A percentile compares a stretch with the other conserved stretches of the same genome.
Evolutionary conservation across 30 jellyfish, hydroid and myxozoan genomes (phyloP).

Genomic region (Morbakka virulenta): DNA sequence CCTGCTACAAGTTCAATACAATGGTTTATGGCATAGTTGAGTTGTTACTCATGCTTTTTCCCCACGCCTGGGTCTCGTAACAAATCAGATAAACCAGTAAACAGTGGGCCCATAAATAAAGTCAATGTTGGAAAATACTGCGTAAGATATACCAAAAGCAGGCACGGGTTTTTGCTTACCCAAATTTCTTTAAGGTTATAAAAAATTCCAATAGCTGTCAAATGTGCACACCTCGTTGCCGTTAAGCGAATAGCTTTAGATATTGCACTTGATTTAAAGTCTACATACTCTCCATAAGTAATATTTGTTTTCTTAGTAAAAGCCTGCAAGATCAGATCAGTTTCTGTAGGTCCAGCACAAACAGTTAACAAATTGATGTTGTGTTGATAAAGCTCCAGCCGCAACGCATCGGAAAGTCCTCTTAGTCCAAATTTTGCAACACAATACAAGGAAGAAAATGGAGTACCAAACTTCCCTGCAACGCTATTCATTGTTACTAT

Average conservation of each 20-base stretch:
- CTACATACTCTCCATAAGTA: background rate
- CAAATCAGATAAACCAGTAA: no score
- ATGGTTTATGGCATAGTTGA: no score
- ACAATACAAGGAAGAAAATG: slow-evolving; percentile 40
- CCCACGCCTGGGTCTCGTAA: no score
- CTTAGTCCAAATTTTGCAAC: slow-evolving; percentile 59
- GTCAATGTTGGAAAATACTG: slow-evolving; percentile 1
- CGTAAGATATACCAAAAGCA: background rate
- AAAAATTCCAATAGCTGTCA: background rate
- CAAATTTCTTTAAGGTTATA: background rate
- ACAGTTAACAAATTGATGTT: background rate
- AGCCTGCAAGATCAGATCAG: background rate
- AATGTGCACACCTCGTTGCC: background rate
- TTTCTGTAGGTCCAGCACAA: background rate
- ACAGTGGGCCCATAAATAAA: background rate
- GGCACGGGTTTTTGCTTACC: background rate
- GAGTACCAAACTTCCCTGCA: slow-evolving; percentile 47
- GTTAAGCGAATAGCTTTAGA: background rate
- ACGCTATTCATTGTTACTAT: slow-evolving; percentile 34
- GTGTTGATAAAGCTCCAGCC: slow-evolving; percentile 40
- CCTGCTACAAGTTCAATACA: no score
- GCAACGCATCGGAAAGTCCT: slow-evolving; percentile 49
- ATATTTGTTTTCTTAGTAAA: background rate
- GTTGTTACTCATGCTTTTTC: no score
- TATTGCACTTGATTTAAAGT: background rate